Percentiles rank a stretch among this genome's conserved stretches.
Conservation (phyloP, 2,888 invertebrate genomes). For the Endotricha flammealis region DNA sequence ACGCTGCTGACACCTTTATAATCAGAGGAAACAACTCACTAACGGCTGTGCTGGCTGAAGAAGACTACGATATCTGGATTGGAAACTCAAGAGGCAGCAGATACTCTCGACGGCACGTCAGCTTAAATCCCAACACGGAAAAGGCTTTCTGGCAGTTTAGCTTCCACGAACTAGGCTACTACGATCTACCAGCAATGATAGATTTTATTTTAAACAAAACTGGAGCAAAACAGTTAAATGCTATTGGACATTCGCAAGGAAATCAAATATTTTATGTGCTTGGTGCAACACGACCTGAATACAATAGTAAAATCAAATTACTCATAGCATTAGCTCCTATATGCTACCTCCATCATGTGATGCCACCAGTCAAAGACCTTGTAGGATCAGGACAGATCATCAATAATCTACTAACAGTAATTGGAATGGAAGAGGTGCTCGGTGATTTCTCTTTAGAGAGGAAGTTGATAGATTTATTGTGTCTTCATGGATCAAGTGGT, state of each 20-base stretch:
- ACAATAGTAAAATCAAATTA: conserved; percentile 71
- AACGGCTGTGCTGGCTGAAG: conserved; percentile 2
- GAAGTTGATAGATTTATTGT: not conserved
- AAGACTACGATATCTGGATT: conserved; percentile 15
- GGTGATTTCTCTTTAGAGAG: not conserved
- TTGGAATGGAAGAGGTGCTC: conserved; percentile 6
- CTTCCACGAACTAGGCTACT: conserved; percentile 81
- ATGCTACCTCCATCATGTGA: conserved; percentile 19
- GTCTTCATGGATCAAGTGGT: not conserved
- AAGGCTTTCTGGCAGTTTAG: conserved; percentile 9
- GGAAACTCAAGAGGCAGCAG: conserved; percentile 15
- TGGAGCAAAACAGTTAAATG: not conserved
- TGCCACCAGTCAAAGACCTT: conserved; percentile 3
- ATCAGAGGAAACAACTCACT: conserved; percentile 13
- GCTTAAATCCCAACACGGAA: conserved; percentile 10
- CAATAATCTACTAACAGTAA: not conserved
- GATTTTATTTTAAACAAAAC: conserved; percentile 49
- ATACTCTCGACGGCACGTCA: conserved; percentile 12
- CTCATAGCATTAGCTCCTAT: conserved; percentile 46
- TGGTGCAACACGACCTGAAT: conserved; percentile 62
- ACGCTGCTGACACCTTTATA: conserved; percentile 13
- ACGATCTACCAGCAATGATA: conserved; percentile 81
- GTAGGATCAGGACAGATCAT: conserved; percentile 1
- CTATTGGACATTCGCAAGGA: conserved; percentile 81
- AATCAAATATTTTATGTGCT: conserved; percentile 72